phyloP scores from a whole-genome alignment of 2,113 vertebrate genomes.

The Periophthalmodon schlosseri region DNA sequence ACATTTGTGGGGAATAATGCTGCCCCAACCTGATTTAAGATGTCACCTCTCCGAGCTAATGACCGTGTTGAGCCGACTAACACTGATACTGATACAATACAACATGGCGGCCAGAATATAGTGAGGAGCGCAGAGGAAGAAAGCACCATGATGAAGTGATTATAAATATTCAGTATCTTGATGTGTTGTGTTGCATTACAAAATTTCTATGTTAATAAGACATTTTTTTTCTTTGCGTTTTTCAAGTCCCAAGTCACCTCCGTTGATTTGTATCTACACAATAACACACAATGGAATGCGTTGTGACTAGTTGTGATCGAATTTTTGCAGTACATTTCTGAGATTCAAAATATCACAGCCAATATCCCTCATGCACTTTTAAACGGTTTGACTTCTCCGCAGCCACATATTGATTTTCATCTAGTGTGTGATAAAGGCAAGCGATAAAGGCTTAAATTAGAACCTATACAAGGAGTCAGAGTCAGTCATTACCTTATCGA shows the following conservation, averaged over 20 bases:
- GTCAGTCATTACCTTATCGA: slow-evolving; percentile 13
- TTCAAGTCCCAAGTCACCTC: neutral
- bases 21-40: slow-evolving; percentile 49
- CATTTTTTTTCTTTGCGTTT: neutral
- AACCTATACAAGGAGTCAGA: neutral
- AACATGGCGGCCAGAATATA: slow-evolving; percentile 16
- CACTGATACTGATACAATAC: slow-evolving; percentile 14
- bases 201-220: neutral
- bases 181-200: neutral
- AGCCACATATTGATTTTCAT: slow-evolving; percentile 8
- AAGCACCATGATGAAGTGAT: neutral
- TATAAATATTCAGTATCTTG: neutral
- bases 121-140: neutral
- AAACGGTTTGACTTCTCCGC: neutral
- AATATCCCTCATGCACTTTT: neutral
- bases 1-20: slow-evolving; percentile 28
- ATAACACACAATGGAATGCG: neutral
- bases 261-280: neutral
- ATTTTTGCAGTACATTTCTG: neutral
- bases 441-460: slow-evolving; percentile 8
- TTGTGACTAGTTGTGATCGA: neutral
- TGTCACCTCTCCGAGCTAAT: slow-evolving; percentile 42
- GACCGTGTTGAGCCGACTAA: slow-evolving; percentile 39
- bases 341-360: neutral
- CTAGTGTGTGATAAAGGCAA: neutral